A percentile compares a stretch with the other conserved stretches of the same genome.
Evolutionary conservation across 2,888 invertebrate species (phyloP).

Genomic region (Ophion ventricosus): DNA sequence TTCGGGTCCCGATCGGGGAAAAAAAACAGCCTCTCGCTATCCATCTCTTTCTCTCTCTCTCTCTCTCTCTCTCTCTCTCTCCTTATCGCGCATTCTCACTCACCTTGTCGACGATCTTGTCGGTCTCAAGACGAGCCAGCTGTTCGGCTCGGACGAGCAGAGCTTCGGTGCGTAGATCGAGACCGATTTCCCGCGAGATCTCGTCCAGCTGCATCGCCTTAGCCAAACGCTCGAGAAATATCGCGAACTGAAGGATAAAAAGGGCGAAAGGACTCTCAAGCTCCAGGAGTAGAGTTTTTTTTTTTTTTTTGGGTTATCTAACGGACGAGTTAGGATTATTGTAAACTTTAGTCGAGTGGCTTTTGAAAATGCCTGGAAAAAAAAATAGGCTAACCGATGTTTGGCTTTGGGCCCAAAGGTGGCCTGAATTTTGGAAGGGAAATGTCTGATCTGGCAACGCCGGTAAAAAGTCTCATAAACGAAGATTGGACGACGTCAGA

Average conservation of each 20-base stretch:
- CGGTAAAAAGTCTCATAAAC: neutral
- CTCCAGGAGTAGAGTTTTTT: neutral
- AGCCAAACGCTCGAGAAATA: conserved; percentile 92
- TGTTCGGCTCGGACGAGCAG: conserved; percentile 94
- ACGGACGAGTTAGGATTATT: too few relatives aligned
- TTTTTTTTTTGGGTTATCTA: neutral
- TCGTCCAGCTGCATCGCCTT: conserved; percentile 94
- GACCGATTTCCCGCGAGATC: conserved; percentile 91
- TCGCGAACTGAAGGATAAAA: conserved; percentile 87
- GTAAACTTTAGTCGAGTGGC: too few relatives aligned
- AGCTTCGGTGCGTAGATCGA: conserved; percentile 93
- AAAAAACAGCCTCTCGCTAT: too few relatives aligned
- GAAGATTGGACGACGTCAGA: conserved; percentile 40
- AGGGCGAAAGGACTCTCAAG: neutral
- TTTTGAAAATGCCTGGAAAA: too few relatives aligned
- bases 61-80: neutral
- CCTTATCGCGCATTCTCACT: conserved; percentile 67
- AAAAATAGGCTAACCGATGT: too few relatives aligned
- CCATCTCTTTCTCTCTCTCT: neutral
- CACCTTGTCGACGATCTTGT: conserved; percentile 93
- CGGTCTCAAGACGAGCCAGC: conserved; percentile 90
- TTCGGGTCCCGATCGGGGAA: neutral
- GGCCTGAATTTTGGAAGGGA: too few relatives aligned
- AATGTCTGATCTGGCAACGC: too few relatives aligned
- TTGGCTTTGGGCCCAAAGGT: too few relatives aligned